Base-by-base conservation (phyloP, 2,113 vertebrate species). In the Micronycteris hirsuta region DNA sequence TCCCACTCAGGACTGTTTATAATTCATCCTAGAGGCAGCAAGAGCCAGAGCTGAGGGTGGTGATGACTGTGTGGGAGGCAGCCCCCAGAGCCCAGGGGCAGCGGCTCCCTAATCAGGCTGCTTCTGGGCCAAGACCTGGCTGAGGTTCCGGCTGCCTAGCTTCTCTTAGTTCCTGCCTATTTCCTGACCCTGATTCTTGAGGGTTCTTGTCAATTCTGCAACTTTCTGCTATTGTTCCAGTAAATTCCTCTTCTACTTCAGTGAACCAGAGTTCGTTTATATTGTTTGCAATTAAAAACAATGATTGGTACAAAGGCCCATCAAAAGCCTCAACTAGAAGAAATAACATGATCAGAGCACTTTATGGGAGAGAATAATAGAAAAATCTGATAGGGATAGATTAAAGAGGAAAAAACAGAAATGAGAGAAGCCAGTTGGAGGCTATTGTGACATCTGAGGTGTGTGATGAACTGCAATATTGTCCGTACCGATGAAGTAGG, bases 191-290 rank as follows among this genome's bases (percentile, higher is more conserved):
- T 83, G 78, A 70, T 89, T 87, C 38, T 54, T 49, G 76, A 71
- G 33, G 41, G 38, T 91, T 86, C 67, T 47, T 17, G 16, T 93
- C 90, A 95, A 45, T 93, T 92, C 45, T 52, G 3, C 41, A 31
- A 95, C 84, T 88, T 36, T 41, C 85, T 68, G 52, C n/a, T 88
- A 47, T 54, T 20, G n/a, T 86, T 74, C 33, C 86, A 68, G 45
- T 58, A 80, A 93, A 86, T 92, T 82, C 54, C 33, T 76, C 86
- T 93, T 93, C 82, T 81, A 84, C 68, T 90, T 86, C 85, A 91
- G 77, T 95, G 47, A 93, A 61, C 73, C 67, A 92, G 77, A 82
- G 33, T 95, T 89, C 36, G 49, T 93, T 89, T 94, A 81, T 91
- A 19, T 70, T 91, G 58, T 82, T 86, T 85, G 71, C 33, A 96